Conservation (phyloP, 1,140 invertebrate species). For the Drosophila punjabiensis region DNA sequence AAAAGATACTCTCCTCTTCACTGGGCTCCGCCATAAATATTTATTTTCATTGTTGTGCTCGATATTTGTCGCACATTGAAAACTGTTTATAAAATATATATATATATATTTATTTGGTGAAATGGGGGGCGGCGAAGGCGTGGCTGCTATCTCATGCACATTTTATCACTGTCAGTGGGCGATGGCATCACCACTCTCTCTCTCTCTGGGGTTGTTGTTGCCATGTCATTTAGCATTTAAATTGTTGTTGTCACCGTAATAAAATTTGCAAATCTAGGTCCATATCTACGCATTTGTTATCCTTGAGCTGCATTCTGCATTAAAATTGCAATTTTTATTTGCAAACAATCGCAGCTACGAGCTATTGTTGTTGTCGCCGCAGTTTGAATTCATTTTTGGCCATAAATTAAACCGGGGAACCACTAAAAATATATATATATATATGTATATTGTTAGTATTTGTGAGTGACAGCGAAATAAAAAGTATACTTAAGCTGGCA, state of each 20-base stretch:
- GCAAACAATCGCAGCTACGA: constrained; percentile 49
- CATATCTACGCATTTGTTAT: constrained; percentile 84
- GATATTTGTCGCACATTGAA: constrained; percentile 42
- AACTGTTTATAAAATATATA: constrained; percentile 1
- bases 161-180: constrained; percentile 53
- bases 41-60: constrained; percentile 58
- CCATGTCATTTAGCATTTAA: constrained; percentile 71
- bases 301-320: constrained; percentile 68
- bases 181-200: constrained; percentile 35
- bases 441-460: constrained; percentile 11
- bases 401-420: constrained; percentile 51
- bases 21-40: constrained; percentile 59
- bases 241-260: constrained; percentile 75
- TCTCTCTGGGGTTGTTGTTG: constrained; percentile 24
- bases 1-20: constrained; percentile 22
- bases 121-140: constrained; percentile 23
- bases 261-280: constrained; percentile 83
- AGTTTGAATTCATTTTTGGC: constrained; percentile 41
- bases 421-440: constrained; percentile 28
- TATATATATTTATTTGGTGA: neutral
- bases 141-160: constrained; percentile 58
- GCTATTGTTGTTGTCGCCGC: constrained; percentile 24
- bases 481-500: constrained; percentile 50
- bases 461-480: constrained; percentile 49
- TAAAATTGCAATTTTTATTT: constrained; percentile 67